Evolutionary conservation across 2,797 vertebrate genomes (phyloP), one percentile per base, ranked within the genome.

Genomic region (Euphonia xanthogaster): DNA sequence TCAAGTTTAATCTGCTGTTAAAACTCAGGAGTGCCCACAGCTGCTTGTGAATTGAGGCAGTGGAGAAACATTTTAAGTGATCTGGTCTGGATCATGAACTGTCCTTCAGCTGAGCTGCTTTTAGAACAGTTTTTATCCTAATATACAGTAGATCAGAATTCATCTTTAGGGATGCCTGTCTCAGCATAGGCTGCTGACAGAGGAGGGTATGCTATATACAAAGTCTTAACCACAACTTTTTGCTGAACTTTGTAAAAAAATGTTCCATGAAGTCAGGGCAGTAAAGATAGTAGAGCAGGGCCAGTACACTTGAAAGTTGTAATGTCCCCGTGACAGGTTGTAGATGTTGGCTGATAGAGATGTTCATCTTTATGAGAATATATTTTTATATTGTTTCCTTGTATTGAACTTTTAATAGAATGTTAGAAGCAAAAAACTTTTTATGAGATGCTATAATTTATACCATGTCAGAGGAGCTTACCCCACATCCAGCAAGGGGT

Each of bases 121-220:
- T 40, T 50, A 35, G 18, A 66, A 55, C 23, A n/a, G 3, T 15
- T 86, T 47, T 53, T 47, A 31, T 40, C 13, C 33, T 60, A 53
- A 71, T n/a, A 53, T 51, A 14, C 20, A 44, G 19, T 4, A 83
- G 53, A 27, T 63, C 20, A 50, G n/a, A 81, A 72, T 88, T 83
- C 9, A 61, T 57, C 39, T 80, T 60, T 0, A 31, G 80, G 39
- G 44, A 60, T 58, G 10, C 16, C 45, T 54, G 14, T 66, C 39
- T 73, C 27, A 17, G 1, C 22, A 19, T 2, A 25, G 17, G 20
- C 30, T 73, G 23, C n/a, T 50, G 51, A 50, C 31, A 63, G 23
- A 18, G 9, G 27, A 44, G 17, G 23, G 5, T 28, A 30, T 2
- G 0, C 31, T 60, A 3, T 6, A 15, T 47, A 42, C 22, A 48